These are phyloP conservation scores for Schizopygopsis malacanthus DNA, from an alignment of 2,797 vertebrate genomes.

Conservation along the genomic window DNA sequence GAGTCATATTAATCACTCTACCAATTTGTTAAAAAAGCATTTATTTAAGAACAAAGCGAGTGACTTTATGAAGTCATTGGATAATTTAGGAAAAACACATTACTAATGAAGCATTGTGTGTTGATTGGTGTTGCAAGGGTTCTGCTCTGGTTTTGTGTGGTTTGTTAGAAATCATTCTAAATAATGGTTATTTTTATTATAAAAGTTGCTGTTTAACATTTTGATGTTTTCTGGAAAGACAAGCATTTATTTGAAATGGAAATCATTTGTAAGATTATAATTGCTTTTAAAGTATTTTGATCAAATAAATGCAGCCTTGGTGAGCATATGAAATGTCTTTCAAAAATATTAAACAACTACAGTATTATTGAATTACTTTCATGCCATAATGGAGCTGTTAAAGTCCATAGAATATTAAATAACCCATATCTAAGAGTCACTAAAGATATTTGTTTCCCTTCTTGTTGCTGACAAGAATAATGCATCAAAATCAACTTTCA, in stretches of 20 bases:
- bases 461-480: neutral
- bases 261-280: neutral
- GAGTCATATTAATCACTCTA: neutral
- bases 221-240: too few relatives aligned
- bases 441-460: constrained; percentile 3
- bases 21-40: neutral
- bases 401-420: neutral
- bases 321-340: neutral
- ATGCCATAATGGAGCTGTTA: neutral
- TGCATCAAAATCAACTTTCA: neutral
- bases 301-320: neutral
- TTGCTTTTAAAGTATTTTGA: neutral
- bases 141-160: neutral
- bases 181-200: neutral
- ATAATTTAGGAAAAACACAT: neutral
- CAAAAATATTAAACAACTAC: neutral
- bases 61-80: neutral
- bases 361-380: neutral
- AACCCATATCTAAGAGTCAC: neutral
- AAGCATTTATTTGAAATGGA: too few relatives aligned
- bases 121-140: neutral
- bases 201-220: neutral
- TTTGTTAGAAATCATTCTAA: neutral
- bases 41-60: too few relatives aligned
- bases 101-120: neutral